phyloP scores from a whole-genome alignment of 2,888 invertebrate species.

The Tanypteryx hageni region DNA sequence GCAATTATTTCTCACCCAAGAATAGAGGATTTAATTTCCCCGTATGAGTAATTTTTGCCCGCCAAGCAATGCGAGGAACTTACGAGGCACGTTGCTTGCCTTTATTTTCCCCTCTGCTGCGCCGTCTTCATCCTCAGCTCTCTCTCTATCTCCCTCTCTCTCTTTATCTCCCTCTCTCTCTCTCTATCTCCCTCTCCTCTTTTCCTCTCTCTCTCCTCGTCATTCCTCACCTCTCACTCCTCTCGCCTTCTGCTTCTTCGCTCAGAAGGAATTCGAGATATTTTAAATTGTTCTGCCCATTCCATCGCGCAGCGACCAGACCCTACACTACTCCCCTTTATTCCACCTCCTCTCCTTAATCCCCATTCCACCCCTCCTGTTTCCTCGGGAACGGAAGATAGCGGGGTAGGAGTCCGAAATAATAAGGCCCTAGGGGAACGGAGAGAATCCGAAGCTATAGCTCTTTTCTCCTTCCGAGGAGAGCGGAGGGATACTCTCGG shows the following conservation, averaged over 20 bases:
- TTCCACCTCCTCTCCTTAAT: background rate
- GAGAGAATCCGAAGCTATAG: constrained; percentile 2
- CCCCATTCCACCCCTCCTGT: background rate
- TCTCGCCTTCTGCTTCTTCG: too few relatives aligned
- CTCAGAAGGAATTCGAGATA: constrained; percentile 8
- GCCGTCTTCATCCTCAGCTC: background rate
- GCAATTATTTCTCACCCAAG: background rate
- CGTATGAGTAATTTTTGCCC: too few relatives aligned
- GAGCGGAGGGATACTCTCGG: background rate
- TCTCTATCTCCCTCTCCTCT: background rate
- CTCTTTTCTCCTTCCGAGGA: background rate
- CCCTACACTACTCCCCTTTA: too few relatives aligned
- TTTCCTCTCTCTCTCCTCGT: background rate
- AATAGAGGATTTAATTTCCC: too few relatives aligned
- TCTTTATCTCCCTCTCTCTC: too few relatives aligned
- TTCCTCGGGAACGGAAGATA: constrained; percentile 26
- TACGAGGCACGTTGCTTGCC: background rate
- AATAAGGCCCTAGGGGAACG: constrained; percentile 41
- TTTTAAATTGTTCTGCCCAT: constrained; percentile 34
- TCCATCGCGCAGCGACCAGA: too few relatives aligned
- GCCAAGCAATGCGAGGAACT: too few relatives aligned
- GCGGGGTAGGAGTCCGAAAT: constrained; percentile 41
- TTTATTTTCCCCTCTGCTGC: background rate
- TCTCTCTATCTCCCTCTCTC: background rate
- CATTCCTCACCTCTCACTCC: too few relatives aligned